Evolutionary conservation across 1,140 invertebrate species (phyloP), one percentile per base, ranked within the genome.

Genomic region (Zophobas morio): DNA sequence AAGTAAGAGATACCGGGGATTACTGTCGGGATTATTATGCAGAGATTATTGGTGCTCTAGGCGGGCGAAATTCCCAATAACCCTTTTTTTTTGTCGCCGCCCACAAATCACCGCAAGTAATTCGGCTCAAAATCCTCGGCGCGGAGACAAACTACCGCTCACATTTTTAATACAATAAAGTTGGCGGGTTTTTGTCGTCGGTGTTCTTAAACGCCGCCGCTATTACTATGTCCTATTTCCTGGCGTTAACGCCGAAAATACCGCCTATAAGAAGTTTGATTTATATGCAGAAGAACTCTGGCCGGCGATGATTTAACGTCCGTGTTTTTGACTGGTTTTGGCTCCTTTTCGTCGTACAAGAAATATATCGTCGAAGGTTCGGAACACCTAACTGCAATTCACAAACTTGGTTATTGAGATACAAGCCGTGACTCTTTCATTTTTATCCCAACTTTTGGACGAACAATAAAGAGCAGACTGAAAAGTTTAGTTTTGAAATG

Each of bases 401-500:
- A 3, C 49, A 73, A 73, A 73, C 71, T 73, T 56, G 47, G 47
- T 73, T 73, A 73, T 54, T 73, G 71, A 73, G 47, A 73, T 56
- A 73, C 49, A 73, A 73, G 60, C 71, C 49, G 54, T 54, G 71
- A 73, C 71, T 73, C 60, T 66, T 66, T 66, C 60, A 66, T 66
- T 73, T 73, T 73, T 56, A 73, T 73, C 71, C 46, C 71, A 73
- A 42, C 60, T 66, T 66, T 39, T 66, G 60, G 60, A 66, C 60
- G 60, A 56, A 73, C 71, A 73, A 54, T 73, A 73, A 56, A 56
- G 47, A 53, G 46, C 46, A 53, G 71, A 73, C 49, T 73, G 71
- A 56, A 73, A 73, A 73, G 71, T 73, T 73, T 73, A 56, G 70
- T 53, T 73, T 42, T 56, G 49, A 73, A 73, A 73, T 56, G 71